These are phyloP conservation scores for Prunella strophiata DNA, from an alignment of 2,797 vertebrate genomes.

Conservation along the genomic window DNA sequence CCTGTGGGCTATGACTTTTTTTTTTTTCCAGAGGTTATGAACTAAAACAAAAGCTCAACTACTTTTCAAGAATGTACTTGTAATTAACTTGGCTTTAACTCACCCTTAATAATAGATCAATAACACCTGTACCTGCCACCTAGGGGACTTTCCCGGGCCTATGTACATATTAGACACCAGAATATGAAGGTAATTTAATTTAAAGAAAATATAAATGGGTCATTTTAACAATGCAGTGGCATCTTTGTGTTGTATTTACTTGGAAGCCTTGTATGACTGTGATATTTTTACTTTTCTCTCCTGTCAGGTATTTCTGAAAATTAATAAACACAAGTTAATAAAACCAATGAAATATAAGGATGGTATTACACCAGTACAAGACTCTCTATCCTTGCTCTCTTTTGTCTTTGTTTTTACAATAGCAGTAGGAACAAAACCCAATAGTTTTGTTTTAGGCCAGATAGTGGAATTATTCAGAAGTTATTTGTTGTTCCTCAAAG, in stretches of 20 bases:
- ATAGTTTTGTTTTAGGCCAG: neutral
- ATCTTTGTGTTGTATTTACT: neutral
- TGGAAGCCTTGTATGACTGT: neutral
- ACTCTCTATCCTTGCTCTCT: neutral
- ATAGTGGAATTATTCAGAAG: neutral
- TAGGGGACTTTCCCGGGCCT: neutral
- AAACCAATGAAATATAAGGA: neutral
- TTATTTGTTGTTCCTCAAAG: neutral
- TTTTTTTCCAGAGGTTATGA: neutral
- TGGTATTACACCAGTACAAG: neutral
- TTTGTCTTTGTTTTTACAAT: neutral
- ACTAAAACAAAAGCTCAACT: neutral
- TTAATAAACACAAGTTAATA: neutral
- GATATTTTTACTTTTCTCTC: neutral
- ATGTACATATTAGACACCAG: neutral
- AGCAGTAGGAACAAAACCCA: fast-evolving
- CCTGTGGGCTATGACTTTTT: neutral
- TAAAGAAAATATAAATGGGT: neutral
- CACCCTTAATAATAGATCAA: neutral
- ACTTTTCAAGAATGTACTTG: neutral
- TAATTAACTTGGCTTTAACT: constrained; percentile 21
- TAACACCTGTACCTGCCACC: neutral
- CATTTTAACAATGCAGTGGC: neutral
- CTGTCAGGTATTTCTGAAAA: neutral
- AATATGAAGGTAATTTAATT: constrained; percentile 12